Evolutionary conservation across 2,888 invertebrate species (phyloP).

Genomic region (Cheilosia scutellata): DNA sequence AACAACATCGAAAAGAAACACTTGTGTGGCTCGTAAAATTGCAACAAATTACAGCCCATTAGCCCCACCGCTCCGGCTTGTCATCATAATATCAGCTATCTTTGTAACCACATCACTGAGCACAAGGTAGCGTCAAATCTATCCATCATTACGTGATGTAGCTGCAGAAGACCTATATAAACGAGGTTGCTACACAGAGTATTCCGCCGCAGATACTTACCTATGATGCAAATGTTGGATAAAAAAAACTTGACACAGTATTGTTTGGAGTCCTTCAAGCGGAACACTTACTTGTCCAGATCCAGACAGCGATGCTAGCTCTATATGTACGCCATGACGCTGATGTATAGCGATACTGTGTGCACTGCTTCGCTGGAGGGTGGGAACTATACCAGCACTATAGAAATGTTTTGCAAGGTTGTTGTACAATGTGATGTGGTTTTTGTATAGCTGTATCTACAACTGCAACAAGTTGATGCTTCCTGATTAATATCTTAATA

Average conservation of each 20-base stretch:
- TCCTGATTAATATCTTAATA: constrained; percentile 17
- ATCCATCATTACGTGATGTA: constrained; percentile 66
- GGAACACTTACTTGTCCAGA: constrained; percentile 71
- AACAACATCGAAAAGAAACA: neutral
- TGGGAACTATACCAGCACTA: constrained; percentile 5
- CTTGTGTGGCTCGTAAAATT: neutral
- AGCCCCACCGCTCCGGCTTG: constrained; percentile 6
- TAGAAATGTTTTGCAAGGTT: constrained; percentile 28
- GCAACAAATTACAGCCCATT: constrained; percentile 24
- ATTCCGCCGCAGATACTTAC: constrained; percentile 23
- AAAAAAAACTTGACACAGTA: constrained; percentile 57
- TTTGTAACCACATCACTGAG: constrained; percentile 63
- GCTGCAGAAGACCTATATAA: constrained; percentile 54
- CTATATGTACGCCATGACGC: constrained; percentile 33
- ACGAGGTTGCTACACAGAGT: constrained; percentile 47
- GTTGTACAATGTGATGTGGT: constrained; percentile 10
- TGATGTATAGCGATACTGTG: constrained; percentile 34
- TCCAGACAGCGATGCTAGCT: constrained; percentile 66
- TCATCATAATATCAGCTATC: constrained; percentile 28
- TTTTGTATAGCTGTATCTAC: constrained; percentile 1
- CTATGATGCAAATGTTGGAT: constrained; percentile 65
- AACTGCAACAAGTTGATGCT: constrained; percentile 9
- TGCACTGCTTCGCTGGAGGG: neutral
- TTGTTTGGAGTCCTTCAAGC: constrained; percentile 67
- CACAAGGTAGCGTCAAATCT: constrained; percentile 72